A percentile compares a stretch with the other conserved stretches of the same genome.
Conservation (phyloP, 2,797 vertebrate genomes). For the Bucorvus abyssinicus region DNA sequence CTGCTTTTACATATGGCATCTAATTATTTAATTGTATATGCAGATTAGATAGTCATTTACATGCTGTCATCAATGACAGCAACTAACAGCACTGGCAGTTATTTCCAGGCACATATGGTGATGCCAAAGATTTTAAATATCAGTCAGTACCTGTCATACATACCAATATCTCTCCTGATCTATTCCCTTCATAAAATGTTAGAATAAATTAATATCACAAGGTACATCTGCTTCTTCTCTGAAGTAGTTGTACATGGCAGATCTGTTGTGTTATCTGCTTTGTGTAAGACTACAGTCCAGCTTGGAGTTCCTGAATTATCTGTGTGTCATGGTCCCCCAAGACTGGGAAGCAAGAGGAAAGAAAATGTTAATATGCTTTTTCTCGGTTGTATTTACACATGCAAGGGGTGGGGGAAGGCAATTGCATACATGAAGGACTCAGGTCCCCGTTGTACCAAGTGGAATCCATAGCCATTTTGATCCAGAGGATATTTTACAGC, state of each 20-base stretch:
- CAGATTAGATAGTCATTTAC: slow-evolving; percentile 28
- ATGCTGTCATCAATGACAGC: slow-evolving; percentile 33
- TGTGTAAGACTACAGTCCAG: background rate
- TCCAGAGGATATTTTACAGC: background rate
- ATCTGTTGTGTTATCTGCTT: background rate
- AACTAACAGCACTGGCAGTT: background rate
- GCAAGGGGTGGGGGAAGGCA: background rate
- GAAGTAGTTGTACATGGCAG: background rate
- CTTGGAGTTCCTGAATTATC: background rate
- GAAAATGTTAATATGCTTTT: background rate
- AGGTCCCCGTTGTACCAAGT: background rate
- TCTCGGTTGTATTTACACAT: background rate
- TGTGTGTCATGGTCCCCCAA: background rate
- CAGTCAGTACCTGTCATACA: slow-evolving; percentile 9
- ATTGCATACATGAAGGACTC: background rate
- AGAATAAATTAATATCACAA: slow-evolving; percentile 11
- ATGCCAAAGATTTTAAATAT: slow-evolving; percentile 44
- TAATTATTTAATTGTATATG: slow-evolving; percentile 40
- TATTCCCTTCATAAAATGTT: background rate
- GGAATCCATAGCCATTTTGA: background rate
- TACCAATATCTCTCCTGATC: background rate
- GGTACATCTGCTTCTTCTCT: background rate
- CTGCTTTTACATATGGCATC: slow-evolving; percentile 14
- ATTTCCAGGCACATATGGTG: slow-evolving; percentile 39
- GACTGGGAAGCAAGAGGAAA: background rate